Percentiles rank a stretch among this genome's conserved stretches.
These are phyloP conservation scores for Syngnathus scovelli DNA, from an alignment of 2,113 vertebrate genomes.

Conservation along the genomic window DNA sequence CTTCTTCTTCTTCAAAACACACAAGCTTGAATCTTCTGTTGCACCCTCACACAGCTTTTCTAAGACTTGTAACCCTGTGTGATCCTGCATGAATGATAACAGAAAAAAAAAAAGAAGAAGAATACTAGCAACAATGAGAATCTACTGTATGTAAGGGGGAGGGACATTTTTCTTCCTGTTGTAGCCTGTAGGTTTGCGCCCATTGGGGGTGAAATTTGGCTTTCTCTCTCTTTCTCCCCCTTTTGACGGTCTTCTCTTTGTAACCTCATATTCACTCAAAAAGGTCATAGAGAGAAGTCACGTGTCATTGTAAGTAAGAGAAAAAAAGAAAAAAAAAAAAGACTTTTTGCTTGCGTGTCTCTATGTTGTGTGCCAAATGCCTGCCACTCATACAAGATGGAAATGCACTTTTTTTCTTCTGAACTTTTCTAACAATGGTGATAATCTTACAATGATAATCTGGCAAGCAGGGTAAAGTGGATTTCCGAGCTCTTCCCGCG, in stretches of 20 bases:
- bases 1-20: constrained; percentile 71
- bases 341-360: constrained; percentile 58
- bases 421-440: constrained; percentile 43
- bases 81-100: constrained; percentile 76
- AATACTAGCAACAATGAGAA: constrained; percentile 65
- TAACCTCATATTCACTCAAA: constrained; percentile 42
- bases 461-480: constrained; percentile 52
- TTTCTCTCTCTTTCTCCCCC: constrained; percentile 55
- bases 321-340: constrained; percentile 28
- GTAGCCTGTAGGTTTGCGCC: constrained; percentile 66
- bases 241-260: constrained; percentile 54
- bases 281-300: constrained; percentile 27
- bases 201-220: constrained; percentile 34
- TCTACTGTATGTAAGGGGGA: constrained; percentile 61
- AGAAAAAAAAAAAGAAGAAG: constrained; percentile 41
- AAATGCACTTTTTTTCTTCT: constrained; percentile 61
- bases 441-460: constrained; percentile 25
- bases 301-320: constrained; percentile 17
- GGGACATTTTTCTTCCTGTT: constrained; percentile 55
- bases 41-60: constrained; percentile 67
- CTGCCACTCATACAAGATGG: constrained; percentile 52
- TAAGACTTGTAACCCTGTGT: constrained; percentile 69
- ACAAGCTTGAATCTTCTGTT: constrained; percentile 77
- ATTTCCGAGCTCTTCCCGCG: constrained; percentile 72
- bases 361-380: constrained; percentile 63